These are phyloP conservation scores for Penaeus chinensis DNA, from an alignment of 1,140 invertebrate species.

Conservation along the genomic window DNA sequence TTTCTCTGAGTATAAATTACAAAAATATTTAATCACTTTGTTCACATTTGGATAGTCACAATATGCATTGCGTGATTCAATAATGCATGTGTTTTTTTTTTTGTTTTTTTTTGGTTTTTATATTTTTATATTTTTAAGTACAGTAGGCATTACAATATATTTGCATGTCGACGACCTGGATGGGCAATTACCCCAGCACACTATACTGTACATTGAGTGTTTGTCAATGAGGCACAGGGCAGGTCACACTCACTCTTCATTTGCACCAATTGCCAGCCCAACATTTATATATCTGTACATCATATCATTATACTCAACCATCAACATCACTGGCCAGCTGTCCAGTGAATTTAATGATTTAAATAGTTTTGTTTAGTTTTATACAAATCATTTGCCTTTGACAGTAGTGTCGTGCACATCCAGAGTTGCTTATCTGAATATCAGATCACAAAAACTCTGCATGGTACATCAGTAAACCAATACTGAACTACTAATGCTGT, in stretches of 20 bases:
- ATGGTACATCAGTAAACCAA: slow-evolving; percentile 56
- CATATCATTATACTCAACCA: slow-evolving; percentile 44
- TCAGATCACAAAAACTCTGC: slow-evolving; percentile 55
- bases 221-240: slow-evolving; percentile 50
- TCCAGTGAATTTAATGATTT: slow-evolving; percentile 9
- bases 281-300: slow-evolving; percentile 33
- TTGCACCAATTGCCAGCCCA: slow-evolving; percentile 43
- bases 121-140: slow-evolving; percentile 50
- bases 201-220: slow-evolving; percentile 39
- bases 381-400: slow-evolving; percentile 31
- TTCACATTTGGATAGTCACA: slow-evolving; percentile 60
- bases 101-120: slow-evolving; percentile 29
- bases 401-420: slow-evolving; percentile 44
- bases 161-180: slow-evolving; percentile 51
- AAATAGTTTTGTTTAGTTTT: slow-evolving; percentile 21
- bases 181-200: slow-evolving; percentile 37
- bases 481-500: slow-evolving; percentile 58
- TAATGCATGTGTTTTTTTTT: slow-evolving; percentile 51
- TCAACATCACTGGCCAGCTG: slow-evolving; percentile 20
- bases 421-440: slow-evolving; percentile 57
- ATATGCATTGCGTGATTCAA: slow-evolving; percentile 54
- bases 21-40: slow-evolving; percentile 61
- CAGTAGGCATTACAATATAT: slow-evolving; percentile 56
- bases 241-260: slow-evolving; percentile 34
- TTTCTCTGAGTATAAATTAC: slow-evolving; percentile 60